Evolutionary conservation across 2,888 invertebrate genomes (phyloP).

Genomic region (Crioceris asparagi): DNA sequence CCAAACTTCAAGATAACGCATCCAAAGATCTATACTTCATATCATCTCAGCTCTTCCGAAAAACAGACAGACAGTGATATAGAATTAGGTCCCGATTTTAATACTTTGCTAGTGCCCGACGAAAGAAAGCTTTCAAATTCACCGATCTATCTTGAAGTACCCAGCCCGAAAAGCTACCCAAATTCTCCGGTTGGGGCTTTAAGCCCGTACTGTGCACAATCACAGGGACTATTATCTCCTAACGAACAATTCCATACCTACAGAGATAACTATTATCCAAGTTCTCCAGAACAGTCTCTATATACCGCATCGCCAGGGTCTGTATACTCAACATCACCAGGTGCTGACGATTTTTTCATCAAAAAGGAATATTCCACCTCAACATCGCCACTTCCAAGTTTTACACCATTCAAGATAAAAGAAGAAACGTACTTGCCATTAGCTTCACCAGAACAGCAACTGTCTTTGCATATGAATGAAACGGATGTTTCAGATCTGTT

Average conservation of each 20-base stretch:
- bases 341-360: slow-evolving; percentile 37
- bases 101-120: slow-evolving; percentile 31
- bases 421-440: slow-evolving; percentile 33
- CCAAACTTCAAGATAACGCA: slow-evolving; percentile 31
- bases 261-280: slow-evolving; percentile 35
- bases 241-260: slow-evolving; percentile 43
- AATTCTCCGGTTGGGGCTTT: slow-evolving; percentile 29
- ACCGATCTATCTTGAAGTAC: slow-evolving; percentile 37
- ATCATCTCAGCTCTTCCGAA: slow-evolving; percentile 29
- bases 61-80: slow-evolving; percentile 23
- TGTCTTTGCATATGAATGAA: slow-evolving; percentile 19
- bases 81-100: slow-evolving; percentile 35
- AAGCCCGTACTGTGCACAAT: slow-evolving; percentile 40
- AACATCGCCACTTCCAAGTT: slow-evolving; percentile 38
- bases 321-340: slow-evolving; percentile 47
- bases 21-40: slow-evolving; percentile 34
- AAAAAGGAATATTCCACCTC: slow-evolving; percentile 45
- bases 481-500: slow-evolving; percentile 28
- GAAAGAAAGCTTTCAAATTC: slow-evolving; percentile 20
- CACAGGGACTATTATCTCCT: slow-evolving; percentile 29
- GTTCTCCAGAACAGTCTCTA: slow-evolving; percentile 41
- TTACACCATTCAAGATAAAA: slow-evolving; percentile 41
- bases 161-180: slow-evolving; percentile 30
- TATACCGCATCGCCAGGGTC: slow-evolving; percentile 43
- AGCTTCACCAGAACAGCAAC: slow-evolving; percentile 24